Evolutionary conservation across 2,888 invertebrate species (phyloP).

Genomic region (Peribatodes rhomboidaria): DNA sequence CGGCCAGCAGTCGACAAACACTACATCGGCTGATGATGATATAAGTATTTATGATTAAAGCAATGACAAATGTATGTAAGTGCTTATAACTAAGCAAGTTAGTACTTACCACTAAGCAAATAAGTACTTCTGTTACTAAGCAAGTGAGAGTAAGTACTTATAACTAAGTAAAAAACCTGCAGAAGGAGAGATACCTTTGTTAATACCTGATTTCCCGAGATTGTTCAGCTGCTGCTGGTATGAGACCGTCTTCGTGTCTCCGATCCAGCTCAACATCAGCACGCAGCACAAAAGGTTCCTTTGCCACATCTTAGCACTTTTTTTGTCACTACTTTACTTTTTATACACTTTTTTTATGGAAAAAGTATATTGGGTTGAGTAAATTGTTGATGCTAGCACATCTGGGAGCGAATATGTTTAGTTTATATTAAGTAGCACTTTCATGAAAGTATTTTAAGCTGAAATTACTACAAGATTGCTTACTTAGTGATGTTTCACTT

Average conservation of each 20-base stretch:
- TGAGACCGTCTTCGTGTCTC: constrained; percentile 67
- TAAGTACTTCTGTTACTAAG: not conserved
- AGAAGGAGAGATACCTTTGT: constrained; percentile 10
- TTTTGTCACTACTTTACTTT: constrained; percentile 25
- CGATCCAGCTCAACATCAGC: constrained; percentile 72
- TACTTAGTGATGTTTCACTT: too few species aligned
- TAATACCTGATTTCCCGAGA: constrained; percentile 57
- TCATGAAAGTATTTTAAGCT: too few species aligned
- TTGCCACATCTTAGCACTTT: constrained; percentile 66
- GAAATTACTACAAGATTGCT: too few species aligned
- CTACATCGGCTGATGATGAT: too few species aligned
- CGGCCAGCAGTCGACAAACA: too few species aligned
- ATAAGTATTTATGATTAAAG: too few species aligned
- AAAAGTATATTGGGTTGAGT: not conserved
- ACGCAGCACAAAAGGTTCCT: constrained; percentile 61
- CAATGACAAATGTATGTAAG: too few species aligned
- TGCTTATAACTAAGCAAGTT: too few species aligned
- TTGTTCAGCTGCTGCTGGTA: constrained; percentile 66
- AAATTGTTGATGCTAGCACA: constrained; percentile 21
- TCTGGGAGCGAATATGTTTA: constrained; percentile 4
- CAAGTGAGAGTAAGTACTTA: not conserved
- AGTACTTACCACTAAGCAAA: too few species aligned
- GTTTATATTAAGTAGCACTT: not conserved
- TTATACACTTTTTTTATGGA: not conserved
- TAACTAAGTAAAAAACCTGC: not conserved